Conservation (phyloP, 1,140 invertebrate species). For the Anoplolepis gracilipes region DNA sequence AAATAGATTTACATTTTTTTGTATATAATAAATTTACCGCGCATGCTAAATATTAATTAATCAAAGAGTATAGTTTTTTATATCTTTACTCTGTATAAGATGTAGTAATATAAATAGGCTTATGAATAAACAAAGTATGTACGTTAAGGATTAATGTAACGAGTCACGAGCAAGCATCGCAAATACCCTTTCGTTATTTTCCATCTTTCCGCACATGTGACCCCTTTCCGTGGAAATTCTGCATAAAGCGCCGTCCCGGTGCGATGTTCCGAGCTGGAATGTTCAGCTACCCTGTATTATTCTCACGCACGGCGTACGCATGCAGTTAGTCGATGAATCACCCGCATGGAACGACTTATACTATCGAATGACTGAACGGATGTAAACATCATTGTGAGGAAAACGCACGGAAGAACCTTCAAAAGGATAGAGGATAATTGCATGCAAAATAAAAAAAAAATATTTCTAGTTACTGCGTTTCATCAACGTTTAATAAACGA, state of each 20-base stretch:
- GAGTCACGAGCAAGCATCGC: conserved; percentile 5
- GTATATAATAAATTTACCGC: not conserved
- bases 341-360: conserved; percentile 15
- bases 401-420: not conserved
- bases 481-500: not conserved
- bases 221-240: conserved; percentile 58
- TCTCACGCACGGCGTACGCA: conserved; percentile 22
- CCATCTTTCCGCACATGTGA: conserved; percentile 24
- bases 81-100: not conserved
- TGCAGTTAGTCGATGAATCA: conserved; percentile 64
- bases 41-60: not conserved
- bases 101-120: not conserved
- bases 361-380: not conserved
- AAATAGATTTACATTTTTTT: not conserved
- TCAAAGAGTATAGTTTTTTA: not conserved
- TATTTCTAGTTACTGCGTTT: not conserved
- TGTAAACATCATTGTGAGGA: not conserved
- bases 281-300: conserved; percentile 24
- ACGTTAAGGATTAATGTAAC: not conserved
- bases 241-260: conserved; percentile 48
- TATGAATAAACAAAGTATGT: not conserved
- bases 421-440: not conserved
- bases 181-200: conserved; percentile 24
- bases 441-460: not conserved
- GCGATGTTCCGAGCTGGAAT: conserved; percentile 2